Conservation (phyloP, 2,888 invertebrate species). For the Leucoptera coffeella region DNA sequence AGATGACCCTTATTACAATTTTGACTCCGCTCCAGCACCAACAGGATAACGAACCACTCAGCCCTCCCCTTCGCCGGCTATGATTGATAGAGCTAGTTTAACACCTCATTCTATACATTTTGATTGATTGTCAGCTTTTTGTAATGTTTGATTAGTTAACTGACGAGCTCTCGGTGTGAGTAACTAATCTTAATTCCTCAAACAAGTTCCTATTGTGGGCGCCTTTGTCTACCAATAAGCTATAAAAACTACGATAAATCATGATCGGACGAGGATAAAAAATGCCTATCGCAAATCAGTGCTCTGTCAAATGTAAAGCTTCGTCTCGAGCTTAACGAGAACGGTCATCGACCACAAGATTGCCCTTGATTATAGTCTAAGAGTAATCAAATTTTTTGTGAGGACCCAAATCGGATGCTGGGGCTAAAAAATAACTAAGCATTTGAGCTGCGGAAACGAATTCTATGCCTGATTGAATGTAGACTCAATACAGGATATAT, state of each 20-base stretch:
- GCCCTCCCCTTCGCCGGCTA: conserved; percentile 12
- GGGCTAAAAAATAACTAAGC: no score
- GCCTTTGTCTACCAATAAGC: conserved; percentile 13
- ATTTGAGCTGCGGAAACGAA: background rate
- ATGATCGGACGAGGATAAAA: conserved; percentile 15
- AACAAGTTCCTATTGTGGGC: conserved; percentile 33
- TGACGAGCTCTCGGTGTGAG: conserved; percentile 30
- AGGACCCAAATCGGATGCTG: no score
- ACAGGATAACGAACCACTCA: conserved; percentile 10
- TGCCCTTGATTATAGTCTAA: conserved; percentile 1
- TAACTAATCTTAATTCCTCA: no score
- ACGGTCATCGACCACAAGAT: conserved; percentile 4
- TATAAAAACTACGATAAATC: conserved; percentile 27
- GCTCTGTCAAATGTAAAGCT: conserved; percentile 13
- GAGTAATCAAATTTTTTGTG: conserved; percentile 1
- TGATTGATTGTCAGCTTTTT: conserved; percentile 34
- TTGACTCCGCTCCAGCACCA: conserved; percentile 33
- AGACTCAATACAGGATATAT: conserved; percentile 1
- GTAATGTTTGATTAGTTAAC: conserved; percentile 45
- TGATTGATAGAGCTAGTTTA: conserved; percentile 45
- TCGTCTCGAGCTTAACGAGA: conserved; percentile 4
- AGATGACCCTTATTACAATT: conserved; percentile 27
- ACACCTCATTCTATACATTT: conserved; percentile 38
- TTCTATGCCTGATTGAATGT: conserved; percentile 1
- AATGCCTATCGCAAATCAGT: conserved; percentile 20